These are phyloP conservation scores for Aphelocoma californica DNA, from an alignment of 2,797 vertebrate genomes.

Conservation along the genomic window DNA sequence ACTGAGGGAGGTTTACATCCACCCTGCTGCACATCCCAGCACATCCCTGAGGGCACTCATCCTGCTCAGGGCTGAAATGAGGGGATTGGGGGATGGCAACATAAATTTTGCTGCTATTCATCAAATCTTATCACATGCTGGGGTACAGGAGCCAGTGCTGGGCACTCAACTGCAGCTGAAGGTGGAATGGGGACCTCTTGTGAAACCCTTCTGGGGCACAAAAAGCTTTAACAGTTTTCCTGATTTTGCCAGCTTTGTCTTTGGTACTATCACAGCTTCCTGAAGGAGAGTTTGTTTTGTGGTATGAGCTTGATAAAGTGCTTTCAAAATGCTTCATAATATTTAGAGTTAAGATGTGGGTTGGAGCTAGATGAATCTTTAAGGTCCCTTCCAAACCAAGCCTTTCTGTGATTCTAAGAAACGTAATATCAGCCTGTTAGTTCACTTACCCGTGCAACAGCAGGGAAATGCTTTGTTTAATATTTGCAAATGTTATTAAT, in stretches of 20 bases:
- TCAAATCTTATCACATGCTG: neutral
- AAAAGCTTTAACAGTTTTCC: neutral
- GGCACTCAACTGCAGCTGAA: neutral
- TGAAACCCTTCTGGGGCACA: neutral
- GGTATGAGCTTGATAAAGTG: neutral
- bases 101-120: neutral
- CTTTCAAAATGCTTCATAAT: neutral
- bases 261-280: neutral
- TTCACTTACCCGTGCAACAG: neutral
- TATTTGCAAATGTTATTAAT: neutral
- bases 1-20: neutral
- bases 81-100: neutral
- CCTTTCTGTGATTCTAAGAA: neutral
- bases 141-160: fast-evolving
- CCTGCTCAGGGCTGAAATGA: neutral
- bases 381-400: neutral
- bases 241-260: neutral
- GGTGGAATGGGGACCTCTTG: neutral
- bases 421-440: neutral
- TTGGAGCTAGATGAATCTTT: neutral
- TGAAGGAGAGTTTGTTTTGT: neutral
- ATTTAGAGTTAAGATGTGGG: neutral
- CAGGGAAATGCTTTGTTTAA: neutral
- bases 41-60: neutral
- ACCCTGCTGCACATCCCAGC: neutral